Percentiles rank a stretch among this genome's conserved stretches.
Conservation (phyloP, 2,888 invertebrate species). For the Adelognathus sp. region DNA sequence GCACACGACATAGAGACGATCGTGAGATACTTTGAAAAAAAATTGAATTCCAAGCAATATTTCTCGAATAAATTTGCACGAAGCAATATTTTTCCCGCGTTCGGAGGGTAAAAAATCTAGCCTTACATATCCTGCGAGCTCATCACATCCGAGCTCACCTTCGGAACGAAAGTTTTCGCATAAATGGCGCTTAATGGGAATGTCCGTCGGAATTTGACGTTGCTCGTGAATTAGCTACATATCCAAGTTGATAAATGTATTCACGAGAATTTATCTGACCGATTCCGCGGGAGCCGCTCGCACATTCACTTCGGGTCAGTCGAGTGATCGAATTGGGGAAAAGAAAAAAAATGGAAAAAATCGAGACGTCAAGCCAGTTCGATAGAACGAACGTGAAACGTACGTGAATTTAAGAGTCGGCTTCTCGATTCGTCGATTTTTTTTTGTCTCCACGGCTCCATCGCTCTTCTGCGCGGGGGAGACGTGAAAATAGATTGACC, state of each 20-base stretch:
- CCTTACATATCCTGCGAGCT: neutral
- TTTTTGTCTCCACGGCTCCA: neutral
- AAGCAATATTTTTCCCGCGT: neutral
- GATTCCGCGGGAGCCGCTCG: neutral
- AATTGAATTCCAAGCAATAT: neutral
- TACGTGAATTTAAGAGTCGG: neutral
- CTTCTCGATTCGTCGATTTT: slow-evolving; percentile 15
- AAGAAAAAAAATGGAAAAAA: neutral
- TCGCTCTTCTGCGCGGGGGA: neutral
- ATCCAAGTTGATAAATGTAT: neutral
- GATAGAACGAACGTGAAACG: slow-evolving; percentile 3
- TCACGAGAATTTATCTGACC: neutral
- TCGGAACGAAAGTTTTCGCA: neutral
- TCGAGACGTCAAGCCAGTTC: neutral
- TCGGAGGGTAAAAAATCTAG: neutral
- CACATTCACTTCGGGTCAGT: neutral
- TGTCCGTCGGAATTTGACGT: neutral
- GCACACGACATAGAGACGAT: neutral
- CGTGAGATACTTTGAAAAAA: neutral
- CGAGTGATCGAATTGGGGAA: neutral
- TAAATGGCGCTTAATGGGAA: neutral
- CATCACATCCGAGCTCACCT: neutral
- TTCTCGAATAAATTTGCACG: neutral
- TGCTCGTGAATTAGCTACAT: neutral
- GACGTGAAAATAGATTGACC: slow-evolving; percentile 8